Conservation (phyloP, 2,113 vertebrate species). For the mouse (Mus musculus) region GRCm39 chr5:103560001-103560500, state of each 20-base stretch:
- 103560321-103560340: background rate
- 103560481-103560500: no score
- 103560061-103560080: slow-evolving; percentile 44
- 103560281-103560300: background rate
- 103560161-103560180: slow-evolving; percentile 6
- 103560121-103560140: slow-evolving; percentile 60
- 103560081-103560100: slow-evolving; percentile 39
- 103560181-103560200: background rate
- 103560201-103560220: slow-evolving; percentile 45
- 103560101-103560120: slow-evolving; percentile 67
- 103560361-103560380: background rate
- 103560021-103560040: slow-evolving; percentile 59
- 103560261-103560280: slow-evolving; percentile 1
- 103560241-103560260: slow-evolving; percentile 22
- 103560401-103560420: background rate
- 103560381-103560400: no score
- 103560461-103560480: background rate
- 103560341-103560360: background rate
- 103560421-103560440: background rate
- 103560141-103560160: slow-evolving; percentile 11
- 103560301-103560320: background rate
- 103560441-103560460: background rate
- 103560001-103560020: slow-evolving; percentile 65
- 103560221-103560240: slow-evolving; percentile 52
- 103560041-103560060: slow-evolving; percentile 65